Conservation (phyloP, 2,113 vertebrate species). For the Cyanoderma ruficeps region DNA sequence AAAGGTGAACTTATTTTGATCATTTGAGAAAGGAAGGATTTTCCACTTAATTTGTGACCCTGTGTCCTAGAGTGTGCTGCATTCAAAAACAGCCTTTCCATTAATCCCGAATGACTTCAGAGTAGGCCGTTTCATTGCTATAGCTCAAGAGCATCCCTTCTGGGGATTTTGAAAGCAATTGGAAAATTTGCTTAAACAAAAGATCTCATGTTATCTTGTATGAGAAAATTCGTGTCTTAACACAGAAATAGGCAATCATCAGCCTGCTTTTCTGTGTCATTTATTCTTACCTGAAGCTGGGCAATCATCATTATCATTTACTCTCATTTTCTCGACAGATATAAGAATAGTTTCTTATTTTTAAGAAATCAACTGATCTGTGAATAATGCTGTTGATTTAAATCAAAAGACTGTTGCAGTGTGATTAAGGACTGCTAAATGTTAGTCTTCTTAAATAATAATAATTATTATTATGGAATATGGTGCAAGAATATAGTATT, state of each 20-base stretch:
- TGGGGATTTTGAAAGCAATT: neutral
- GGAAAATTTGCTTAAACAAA: neutral
- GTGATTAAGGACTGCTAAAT: neutral
- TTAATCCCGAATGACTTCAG: neutral
- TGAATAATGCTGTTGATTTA: conserved; percentile 11
- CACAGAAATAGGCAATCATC: neutral
- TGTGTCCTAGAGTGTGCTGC: neutral
- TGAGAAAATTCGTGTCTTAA: neutral
- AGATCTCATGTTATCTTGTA: neutral
- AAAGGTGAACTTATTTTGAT: neutral
- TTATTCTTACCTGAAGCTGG: conserved; percentile 4
- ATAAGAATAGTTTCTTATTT: neutral
- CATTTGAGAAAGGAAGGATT: neutral
- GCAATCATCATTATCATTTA: neutral
- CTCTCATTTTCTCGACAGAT: neutral
- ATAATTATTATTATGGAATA: neutral
- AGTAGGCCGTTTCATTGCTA: neutral
- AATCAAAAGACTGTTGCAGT: neutral
- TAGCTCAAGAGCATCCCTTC: neutral
- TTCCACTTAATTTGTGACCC: neutral
- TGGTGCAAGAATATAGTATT: neutral
- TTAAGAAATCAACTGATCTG: conserved; percentile 17
- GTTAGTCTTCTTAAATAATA: neutral
- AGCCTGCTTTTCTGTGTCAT: neutral
- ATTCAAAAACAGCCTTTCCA: neutral